Evolutionary conservation across 1,140 invertebrate species (phyloP).

Genomic region (Orchestia grillus): DNA sequence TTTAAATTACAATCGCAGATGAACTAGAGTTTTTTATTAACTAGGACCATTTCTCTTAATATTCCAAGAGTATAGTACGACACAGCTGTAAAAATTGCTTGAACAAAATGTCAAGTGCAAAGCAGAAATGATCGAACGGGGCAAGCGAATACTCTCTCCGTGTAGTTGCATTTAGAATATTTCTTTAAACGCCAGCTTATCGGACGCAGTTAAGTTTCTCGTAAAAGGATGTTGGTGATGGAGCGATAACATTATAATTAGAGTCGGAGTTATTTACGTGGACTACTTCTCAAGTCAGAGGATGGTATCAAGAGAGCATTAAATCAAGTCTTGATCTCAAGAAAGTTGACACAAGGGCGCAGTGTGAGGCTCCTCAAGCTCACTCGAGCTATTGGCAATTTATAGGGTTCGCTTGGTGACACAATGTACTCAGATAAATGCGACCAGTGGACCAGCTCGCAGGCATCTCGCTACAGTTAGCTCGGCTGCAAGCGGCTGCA

Average conservation of each 20-base stretch:
- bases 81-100: not conserved
- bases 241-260: conserved; percentile 25
- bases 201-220: conserved; percentile 16
- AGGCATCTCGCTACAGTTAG: not conserved
- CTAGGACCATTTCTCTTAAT: not conserved
- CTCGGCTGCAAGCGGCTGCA: not conserved
- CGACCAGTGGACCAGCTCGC: not conserved
- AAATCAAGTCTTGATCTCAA: conserved; percentile 21
- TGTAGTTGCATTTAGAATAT: not conserved
- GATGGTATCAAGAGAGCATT: conserved; percentile 14
- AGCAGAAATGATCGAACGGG: not conserved
- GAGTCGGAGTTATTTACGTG: conserved; percentile 13
- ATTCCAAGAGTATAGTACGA: not conserved
- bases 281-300: not conserved
- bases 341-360: conserved; percentile 31
- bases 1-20: not conserved
- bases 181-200: not conserved
- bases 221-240: conserved; percentile 30
- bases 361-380: not conserved
- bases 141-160: not conserved
- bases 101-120: not conserved
- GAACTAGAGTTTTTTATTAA: not conserved
- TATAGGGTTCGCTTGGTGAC: not conserved
- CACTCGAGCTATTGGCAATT: not conserved
- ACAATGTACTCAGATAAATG: conserved; percentile 12